Evolutionary conservation across 2,113 vertebrate species (phyloP), one percentile per base, ranked within the genome.

Genomic region (Thinocorus orbignyianus): DNA sequence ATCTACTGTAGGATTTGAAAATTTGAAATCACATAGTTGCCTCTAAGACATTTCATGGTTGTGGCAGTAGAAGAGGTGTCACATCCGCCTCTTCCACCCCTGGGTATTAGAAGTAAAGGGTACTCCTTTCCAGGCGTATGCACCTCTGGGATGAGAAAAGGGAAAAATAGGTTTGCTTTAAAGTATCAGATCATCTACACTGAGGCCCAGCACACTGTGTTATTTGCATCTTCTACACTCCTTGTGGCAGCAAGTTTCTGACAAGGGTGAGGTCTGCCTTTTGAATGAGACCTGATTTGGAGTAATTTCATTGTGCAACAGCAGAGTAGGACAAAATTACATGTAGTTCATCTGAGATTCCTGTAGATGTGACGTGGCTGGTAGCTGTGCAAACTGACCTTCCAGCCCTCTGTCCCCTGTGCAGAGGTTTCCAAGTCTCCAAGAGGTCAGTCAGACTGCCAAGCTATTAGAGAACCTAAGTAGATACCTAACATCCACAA

Each of bases 271-370:
- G 18, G 13, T 70, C 19, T 85, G 31, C 15, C 61, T 39, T 72
- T 73, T 9, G 16, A 54, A 30, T 9, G 22, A 52, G 15, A 41
- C 31, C 55, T 55, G 28, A 7, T 73, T 48, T 73, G 49, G 23
- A 88, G 19, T 6, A 10, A 14, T 68, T 79, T 85, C 20, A 6
- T 2, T 31, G 13, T 39, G 15, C 20, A 69, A n/a, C 26, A 33
- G 18, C 10, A 6, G 70, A 80, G 51, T 10, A 58, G 22, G 39
- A 70, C 30, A 61, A 79, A 80, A 22, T 4, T 1, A 44, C 55
- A 17, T 5, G 0, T 3, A n/a, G 22, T 30, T 86, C 58, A 61
- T 3, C 1, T 0, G 5, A n/a, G 25, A 24, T 42, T 51, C 49
- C 41, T 66, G 20, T 26, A 17, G 20, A 33, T 42, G 12, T 49